Conservation (phyloP, 1,140 invertebrate genomes). For the Drosophila prosaltans region DNA sequence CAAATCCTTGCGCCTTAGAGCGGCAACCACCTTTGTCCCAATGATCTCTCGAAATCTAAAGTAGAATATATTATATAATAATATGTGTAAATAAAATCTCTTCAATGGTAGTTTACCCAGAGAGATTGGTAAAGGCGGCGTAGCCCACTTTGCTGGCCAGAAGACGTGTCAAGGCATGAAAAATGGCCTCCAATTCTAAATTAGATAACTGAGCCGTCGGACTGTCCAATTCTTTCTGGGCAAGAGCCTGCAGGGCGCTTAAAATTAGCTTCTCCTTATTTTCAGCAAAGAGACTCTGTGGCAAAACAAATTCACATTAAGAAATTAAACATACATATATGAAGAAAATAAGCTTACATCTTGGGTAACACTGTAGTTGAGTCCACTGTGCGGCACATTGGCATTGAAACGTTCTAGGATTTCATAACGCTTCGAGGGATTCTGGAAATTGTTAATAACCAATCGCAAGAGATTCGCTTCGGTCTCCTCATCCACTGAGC, state of each 20-base stretch:
- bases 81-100: conserved; percentile 1
- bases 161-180: conserved; percentile 95
- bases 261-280: conserved; percentile 99
- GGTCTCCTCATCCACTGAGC: conserved; percentile 96
- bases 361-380: conserved; percentile 97
- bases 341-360: conserved; percentile 88
- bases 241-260: conserved; percentile 89
- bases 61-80: neutral
- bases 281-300: conserved; percentile 96
- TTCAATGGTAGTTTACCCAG: conserved; percentile 86
- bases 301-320: neutral
- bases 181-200: conserved; percentile 94
- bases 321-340: neutral
- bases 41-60: conserved; percentile 96
- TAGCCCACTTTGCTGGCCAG: conserved; percentile 99
- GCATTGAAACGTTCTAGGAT: conserved; percentile 97
- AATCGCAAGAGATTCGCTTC: conserved; percentile 88
- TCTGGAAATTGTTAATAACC: conserved; percentile 82
- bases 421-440: conserved; percentile 85
- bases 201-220: conserved; percentile 84
- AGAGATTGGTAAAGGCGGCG: conserved; percentile 95
- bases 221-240: conserved; percentile 88
- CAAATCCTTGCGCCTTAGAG: conserved; percentile 94
- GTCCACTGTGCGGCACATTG: conserved; percentile 98
- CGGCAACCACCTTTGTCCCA: conserved; percentile 94